These are phyloP conservation scores for Dasyornis broadbenti DNA, from an alignment of 2,113 vertebrate species.

Conservation along the genomic window DNA sequence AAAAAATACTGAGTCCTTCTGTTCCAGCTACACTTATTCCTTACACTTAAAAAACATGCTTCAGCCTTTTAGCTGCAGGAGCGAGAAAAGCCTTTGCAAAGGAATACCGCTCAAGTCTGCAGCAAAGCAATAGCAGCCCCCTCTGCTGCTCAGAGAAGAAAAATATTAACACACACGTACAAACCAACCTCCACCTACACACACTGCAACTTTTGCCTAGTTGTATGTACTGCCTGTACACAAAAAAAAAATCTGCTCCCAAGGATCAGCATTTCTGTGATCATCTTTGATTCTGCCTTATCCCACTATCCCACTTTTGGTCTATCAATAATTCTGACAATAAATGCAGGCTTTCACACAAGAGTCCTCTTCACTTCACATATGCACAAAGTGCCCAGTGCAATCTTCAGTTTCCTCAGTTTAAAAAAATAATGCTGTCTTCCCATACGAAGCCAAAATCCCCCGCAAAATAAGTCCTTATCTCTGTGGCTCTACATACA, in stretches of 20 bases:
- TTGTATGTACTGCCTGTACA: neutral
- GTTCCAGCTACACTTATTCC: neutral
- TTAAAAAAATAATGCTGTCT: neutral
- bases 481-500: neutral
- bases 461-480: neutral
- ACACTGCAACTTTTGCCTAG: neutral
- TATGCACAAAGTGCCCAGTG: neutral
- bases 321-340: neutral
- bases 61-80: neutral
- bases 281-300: neutral
- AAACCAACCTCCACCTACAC: neutral
- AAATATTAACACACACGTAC: neutral
- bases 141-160: conserved; percentile 60
- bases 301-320: neutral
- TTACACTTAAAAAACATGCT: neutral
- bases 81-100: neutral
- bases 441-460: neutral
- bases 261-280: neutral
- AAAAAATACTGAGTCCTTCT: neutral
- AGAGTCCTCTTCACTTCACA: neutral
- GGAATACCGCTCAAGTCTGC: neutral
- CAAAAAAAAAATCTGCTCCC: neutral
- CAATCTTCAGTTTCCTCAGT: neutral
- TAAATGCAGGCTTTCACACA: neutral
- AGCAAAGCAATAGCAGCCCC: conserved; percentile 22